Percentiles rank a stretch among this genome's conserved stretches.
phyloP scores from a whole-genome alignment of 2,888 invertebrate species.

The Ichneumoninae sp. region DNA sequence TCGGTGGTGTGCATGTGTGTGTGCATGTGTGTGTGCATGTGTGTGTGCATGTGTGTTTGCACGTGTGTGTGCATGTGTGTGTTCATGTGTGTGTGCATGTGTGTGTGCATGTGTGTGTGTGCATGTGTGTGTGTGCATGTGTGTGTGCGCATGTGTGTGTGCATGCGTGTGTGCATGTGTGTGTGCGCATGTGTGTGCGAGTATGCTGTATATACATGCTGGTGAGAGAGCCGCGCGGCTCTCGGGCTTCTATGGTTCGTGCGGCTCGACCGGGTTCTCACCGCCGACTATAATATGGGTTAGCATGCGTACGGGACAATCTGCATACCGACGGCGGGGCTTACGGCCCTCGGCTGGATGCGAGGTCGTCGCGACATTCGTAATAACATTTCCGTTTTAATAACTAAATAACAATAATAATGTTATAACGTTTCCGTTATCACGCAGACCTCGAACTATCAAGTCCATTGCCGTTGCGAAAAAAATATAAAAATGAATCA shows the following conservation, averaged over 20 bases:
- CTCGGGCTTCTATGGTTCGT: constrained; percentile 61
- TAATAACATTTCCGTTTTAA: background rate
- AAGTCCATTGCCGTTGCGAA: too few relatives aligned
- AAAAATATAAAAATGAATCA: too few relatives aligned
- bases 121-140: constrained; percentile 3
- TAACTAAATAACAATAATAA: too few relatives aligned
- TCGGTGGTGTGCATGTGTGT: constrained; percentile 23
- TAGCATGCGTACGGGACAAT: constrained; percentile 2
- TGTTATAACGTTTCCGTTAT: too few relatives aligned
- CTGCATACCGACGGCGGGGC: background rate
- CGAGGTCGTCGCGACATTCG: constrained; percentile 8
- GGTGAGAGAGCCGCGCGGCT: background rate
- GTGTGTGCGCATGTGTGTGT: background rate
- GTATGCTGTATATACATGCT: background rate
- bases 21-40: background rate
- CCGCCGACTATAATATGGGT: constrained; percentile 29
- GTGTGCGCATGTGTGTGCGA: background rate
- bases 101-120: background rate
- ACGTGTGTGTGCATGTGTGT: background rate
- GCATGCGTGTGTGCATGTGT: constrained; percentile 5
- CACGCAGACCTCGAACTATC: too few relatives aligned
- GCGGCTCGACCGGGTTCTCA: constrained; percentile 37
- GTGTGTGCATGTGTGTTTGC: background rate
- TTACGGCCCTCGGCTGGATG: background rate
- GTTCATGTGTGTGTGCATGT: background rate